Evolutionary conservation across 2,888 invertebrate genomes (phyloP).

Genomic region (Phaonia tiefii): DNA sequence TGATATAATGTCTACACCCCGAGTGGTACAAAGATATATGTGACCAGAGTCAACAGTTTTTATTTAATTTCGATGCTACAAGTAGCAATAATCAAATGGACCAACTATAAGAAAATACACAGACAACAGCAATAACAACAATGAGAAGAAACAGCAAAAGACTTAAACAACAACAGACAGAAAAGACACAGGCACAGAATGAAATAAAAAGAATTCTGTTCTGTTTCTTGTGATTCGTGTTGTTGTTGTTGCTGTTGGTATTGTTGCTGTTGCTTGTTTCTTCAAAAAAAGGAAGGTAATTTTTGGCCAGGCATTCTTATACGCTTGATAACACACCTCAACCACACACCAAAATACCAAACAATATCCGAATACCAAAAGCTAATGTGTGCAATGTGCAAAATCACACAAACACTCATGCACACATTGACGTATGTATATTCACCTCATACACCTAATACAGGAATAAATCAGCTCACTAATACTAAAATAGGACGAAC

Average conservation of each 20-base stretch:
- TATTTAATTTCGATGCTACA: neutral
- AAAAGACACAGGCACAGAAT: conserved; percentile 21
- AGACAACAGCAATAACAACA: conserved; percentile 28
- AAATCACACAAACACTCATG: conserved; percentile 49
- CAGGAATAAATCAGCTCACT: conserved; percentile 41
- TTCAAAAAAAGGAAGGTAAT: conserved; percentile 66
- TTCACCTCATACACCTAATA: conserved; percentile 4
- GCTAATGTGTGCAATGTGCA: conserved; percentile 64
- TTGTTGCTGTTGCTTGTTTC: conserved; percentile 27
- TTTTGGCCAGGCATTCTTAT: conserved; percentile 73
- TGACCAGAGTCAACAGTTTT: no score
- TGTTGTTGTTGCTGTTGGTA: neutral
- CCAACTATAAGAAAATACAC: conserved; percentile 11
- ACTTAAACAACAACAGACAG: conserved; percentile 43
- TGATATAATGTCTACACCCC: no score
- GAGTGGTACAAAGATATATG: no score
- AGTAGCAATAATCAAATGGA: conserved; percentile 26
- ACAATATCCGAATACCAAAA: conserved; percentile 64
- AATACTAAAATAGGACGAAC: conserved; percentile 25
- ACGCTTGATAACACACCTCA: conserved; percentile 72
- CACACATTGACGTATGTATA: neutral
- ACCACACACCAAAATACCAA: conserved; percentile 70
- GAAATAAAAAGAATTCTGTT: conserved; percentile 16
- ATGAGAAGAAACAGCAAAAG: conserved; percentile 15
- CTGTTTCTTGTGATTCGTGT: no score